phyloP scores from a whole-genome alignment of 2,113 vertebrate genomes.

The Melanotaenia duboulayi region DNA sequence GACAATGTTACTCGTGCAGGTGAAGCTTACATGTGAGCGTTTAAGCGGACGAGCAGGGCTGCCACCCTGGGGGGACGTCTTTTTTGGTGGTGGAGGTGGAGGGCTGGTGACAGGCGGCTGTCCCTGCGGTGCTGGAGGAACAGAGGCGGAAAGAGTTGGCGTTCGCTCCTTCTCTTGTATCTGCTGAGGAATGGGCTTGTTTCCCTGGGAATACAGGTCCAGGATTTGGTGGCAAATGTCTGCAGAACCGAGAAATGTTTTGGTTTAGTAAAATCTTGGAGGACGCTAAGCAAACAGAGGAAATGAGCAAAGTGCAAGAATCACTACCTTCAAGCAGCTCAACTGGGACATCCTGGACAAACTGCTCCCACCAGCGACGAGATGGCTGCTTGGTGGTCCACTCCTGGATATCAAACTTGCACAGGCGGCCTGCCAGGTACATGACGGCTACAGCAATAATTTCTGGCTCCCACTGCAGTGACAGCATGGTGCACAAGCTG shows the following conservation, averaged over 20 bases:
- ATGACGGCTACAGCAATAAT: conserved; percentile 98
- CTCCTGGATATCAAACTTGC: conserved; percentile 98
- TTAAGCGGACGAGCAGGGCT: conserved; percentile 92
- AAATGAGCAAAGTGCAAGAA: background rate
- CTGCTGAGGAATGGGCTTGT: conserved; percentile 97
- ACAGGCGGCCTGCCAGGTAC: conserved; percentile 96
- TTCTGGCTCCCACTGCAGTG: conserved; percentile 98
- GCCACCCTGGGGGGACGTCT: conserved; percentile 91
- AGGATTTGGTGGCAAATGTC: conserved; percentile 99
- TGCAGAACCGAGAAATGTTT: conserved; percentile 42
- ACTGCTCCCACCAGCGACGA: conserved; percentile 98
- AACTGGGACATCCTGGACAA: conserved; percentile 97
- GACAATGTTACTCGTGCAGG: background rate
- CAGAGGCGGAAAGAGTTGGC: conserved; percentile 48
- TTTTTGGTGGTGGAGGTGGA: conserved; percentile 86
- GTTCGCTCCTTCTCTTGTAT: conserved; percentile 85
- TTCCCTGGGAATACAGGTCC: conserved; percentile 97
- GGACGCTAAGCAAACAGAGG: fast-evolving
- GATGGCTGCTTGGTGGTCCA: conserved; percentile 97
- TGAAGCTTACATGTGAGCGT: conserved; percentile 87
- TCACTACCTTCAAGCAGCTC: conserved; percentile 93
- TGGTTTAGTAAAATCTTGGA: background rate
- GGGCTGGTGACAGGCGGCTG: conserved; percentile 61
- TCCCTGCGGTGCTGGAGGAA: conserved; percentile 68
- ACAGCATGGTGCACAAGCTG: conserved; percentile 97